Percentiles rank a stretch among this genome's conserved stretches.
Conservation (phyloP, 2,888 invertebrate species). For the Tetranychus truncatus region DNA sequence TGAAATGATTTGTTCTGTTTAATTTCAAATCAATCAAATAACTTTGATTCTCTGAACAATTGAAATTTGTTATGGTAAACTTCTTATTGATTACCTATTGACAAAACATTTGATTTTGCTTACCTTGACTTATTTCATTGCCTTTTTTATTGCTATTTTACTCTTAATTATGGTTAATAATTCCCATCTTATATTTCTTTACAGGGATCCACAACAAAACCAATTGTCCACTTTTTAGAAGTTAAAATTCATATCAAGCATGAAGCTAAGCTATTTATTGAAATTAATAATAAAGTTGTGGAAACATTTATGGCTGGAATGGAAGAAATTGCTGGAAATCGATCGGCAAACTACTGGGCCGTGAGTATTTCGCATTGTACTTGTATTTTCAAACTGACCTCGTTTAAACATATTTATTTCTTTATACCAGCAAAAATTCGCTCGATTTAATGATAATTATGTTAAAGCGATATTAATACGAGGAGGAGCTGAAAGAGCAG, state of each 20-base stretch:
- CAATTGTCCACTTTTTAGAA: conserved; percentile 9
- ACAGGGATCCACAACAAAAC: conserved; percentile 12
- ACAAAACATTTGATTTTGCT: too few species aligned
- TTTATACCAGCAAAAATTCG: conserved; percentile 3
- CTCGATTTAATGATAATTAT: conserved; percentile 12
- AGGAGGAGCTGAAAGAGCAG: conserved; percentile 7
- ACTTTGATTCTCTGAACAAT: neutral
- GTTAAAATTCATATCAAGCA: conserved; percentile 12
- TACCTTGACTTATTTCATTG: neutral
- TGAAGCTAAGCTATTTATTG: conserved; percentile 9
- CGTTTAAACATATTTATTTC: neutral
- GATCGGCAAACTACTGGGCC: conserved; percentile 10
- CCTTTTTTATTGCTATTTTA: neutral
- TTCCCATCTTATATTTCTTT: neutral
- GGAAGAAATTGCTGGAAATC: conserved; percentile 14
- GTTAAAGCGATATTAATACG: conserved; percentile 10
- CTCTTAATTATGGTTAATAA: neutral
- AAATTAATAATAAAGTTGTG: conserved; percentile 11
- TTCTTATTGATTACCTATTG: neutral
- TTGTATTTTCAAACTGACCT: neutral
- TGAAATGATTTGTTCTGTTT: neutral
- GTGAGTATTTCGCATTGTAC: neutral
- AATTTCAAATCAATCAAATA: too few species aligned
- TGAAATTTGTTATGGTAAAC: neutral
- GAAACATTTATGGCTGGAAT: conserved; percentile 12